These are phyloP conservation scores for Acromyrmex charruanus DNA, from an alignment of 1,140 invertebrate species.

Conservation along the genomic window DNA sequence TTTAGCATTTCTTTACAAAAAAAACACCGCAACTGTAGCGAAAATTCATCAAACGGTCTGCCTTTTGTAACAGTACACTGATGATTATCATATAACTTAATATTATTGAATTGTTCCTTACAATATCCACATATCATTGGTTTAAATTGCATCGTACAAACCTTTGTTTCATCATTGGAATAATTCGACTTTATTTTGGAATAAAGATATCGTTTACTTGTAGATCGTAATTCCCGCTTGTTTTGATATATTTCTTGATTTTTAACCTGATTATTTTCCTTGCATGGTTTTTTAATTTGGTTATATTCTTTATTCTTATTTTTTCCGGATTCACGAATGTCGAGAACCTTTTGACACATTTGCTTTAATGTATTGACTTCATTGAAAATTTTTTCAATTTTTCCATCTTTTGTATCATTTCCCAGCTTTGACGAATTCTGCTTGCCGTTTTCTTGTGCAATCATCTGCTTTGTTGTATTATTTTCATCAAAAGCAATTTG, in stretches of 20 bases:
- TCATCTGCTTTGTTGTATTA: background rate
- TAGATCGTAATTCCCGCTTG: constrained; percentile 4
- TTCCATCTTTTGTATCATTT: background rate
- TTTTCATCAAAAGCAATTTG: constrained; percentile 1
- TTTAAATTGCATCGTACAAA: background rate
- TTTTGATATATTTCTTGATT: background rate
- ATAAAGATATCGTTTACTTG: background rate
- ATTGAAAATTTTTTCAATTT: constrained; percentile 1
- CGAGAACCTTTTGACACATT: constrained; percentile 49
- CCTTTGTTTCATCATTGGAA: background rate
- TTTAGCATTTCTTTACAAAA: constrained; percentile 62
- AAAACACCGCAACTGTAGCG: constrained; percentile 69
- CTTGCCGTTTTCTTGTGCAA: background rate
- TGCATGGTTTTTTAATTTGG: constrained; percentile 10
- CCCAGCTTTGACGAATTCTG: background rate
- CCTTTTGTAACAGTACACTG: constrained; percentile 66
- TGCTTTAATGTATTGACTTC: constrained; percentile 55
- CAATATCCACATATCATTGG: constrained; percentile 78
- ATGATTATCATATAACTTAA: constrained; percentile 71
- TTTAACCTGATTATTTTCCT: background rate
- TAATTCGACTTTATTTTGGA: background rate
- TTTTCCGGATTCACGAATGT: background rate
- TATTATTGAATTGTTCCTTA: constrained; percentile 62
- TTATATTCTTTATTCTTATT: background rate
- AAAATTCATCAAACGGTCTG: constrained; percentile 64